Conservation (phyloP, 2,113 vertebrate genomes). For the Lasiurus cinereus region DNA sequence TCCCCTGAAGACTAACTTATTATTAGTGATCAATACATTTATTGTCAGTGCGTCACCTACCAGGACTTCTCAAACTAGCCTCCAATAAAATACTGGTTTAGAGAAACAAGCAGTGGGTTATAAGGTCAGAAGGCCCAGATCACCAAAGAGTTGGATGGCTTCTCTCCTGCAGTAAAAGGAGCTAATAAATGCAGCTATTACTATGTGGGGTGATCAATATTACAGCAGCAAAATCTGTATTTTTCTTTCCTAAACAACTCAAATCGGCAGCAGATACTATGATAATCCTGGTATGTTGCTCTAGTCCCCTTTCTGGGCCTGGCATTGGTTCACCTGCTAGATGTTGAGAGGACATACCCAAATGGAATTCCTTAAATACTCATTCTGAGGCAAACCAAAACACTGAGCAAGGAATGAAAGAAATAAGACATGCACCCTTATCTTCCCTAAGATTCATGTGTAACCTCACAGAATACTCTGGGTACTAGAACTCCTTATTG, state of each 20-base stretch:
- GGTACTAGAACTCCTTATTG: constrained; percentile 26
- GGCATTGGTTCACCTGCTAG: not conserved
- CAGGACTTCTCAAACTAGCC: not conserved
- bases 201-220: not conserved
- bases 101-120: not conserved
- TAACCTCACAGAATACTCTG: not conserved
- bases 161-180: not conserved
- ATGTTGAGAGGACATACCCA: not conserved
- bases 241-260: constrained; percentile 14
- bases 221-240: not conserved
- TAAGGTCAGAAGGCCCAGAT: not conserved
- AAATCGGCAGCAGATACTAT: not conserved
- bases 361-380: not conserved
- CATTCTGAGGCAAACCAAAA: constrained; percentile 21
- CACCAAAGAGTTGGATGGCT: not conserved
- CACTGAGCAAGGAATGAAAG: not conserved
- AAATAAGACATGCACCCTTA: not conserved
- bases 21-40: not conserved
- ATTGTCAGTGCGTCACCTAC: not conserved
- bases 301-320: not conserved
- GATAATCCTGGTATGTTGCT: not conserved
- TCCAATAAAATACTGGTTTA: not conserved
- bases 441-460: not conserved
- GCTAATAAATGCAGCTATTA: not conserved
- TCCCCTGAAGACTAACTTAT: not conserved